Conservation (phyloP, 2,888 invertebrate genomes). For the Griposia aprilina region DNA sequence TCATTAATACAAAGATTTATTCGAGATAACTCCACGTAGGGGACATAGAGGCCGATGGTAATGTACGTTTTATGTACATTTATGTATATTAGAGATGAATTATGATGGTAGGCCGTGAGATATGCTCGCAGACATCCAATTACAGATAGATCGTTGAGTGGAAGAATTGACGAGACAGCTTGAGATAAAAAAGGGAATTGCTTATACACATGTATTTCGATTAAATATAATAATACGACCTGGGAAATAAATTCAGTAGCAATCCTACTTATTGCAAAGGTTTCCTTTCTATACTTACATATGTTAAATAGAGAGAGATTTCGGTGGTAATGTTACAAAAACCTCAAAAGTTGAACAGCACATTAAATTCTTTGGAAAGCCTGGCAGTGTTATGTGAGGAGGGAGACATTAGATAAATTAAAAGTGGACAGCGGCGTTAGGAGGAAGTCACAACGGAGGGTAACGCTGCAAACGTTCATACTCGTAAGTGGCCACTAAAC, state of each 20-base stretch:
- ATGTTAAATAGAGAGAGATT: conserved; percentile 11
- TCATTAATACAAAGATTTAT: conserved; percentile 69
- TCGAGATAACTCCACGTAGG: conserved; percentile 63
- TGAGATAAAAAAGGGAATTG: conserved; percentile 43
- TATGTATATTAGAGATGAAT: conserved; percentile 66
- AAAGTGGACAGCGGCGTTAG: conserved; percentile 70
- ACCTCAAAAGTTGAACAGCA: conserved; percentile 14
- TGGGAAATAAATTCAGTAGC: conserved; percentile 13
- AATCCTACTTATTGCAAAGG: conserved; percentile 5
- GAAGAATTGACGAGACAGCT: conserved; percentile 62
- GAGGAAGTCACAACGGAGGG: conserved; percentile 67
- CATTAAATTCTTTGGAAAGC: conserved; percentile 51
- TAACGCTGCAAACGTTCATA: conserved; percentile 73
- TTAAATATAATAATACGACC: conserved; percentile 18
- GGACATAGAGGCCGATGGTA: conserved; percentile 58
- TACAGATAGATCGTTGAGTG: conserved; percentile 60
- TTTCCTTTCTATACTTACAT: conserved; percentile 1
- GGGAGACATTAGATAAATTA: conserved; percentile 76
- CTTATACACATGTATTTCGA: conserved; percentile 20
- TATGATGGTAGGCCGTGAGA: conserved; percentile 56
- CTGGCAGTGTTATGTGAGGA: conserved; percentile 59
- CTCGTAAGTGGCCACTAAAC: conserved; percentile 84
- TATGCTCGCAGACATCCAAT: conserved; percentile 64
- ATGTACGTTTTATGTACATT: conserved; percentile 68
- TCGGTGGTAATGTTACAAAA: background rate